Percentiles rank a stretch among this genome's conserved stretches.
These are phyloP conservation scores for Aporophyla nigra DNA, from an alignment of 2,888 invertebrate genomes.

Conservation along the genomic window DNA sequence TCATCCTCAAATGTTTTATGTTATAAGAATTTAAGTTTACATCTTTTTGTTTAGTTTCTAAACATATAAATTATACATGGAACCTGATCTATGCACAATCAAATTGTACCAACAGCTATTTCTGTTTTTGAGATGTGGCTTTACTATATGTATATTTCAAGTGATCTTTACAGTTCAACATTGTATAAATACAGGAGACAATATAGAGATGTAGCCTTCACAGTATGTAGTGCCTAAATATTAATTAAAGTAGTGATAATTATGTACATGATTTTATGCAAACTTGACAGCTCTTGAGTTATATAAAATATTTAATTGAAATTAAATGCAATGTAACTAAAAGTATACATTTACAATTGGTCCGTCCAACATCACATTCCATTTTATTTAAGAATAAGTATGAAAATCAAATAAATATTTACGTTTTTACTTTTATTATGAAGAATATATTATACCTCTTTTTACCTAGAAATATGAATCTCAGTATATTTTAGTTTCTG, in stretches of 20 bases:
- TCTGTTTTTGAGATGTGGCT: slow-evolving; percentile 7
- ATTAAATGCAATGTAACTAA: slow-evolving; percentile 19
- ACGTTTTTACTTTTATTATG: background rate
- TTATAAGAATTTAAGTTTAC: slow-evolving; percentile 49
- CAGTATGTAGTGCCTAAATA: slow-evolving; percentile 21
- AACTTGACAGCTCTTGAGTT: background rate
- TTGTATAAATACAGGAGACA: slow-evolving; percentile 17
- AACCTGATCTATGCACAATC: background rate
- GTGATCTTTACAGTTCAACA: background rate
- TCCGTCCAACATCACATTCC: slow-evolving; percentile 52
- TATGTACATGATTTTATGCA: slow-evolving; percentile 26
- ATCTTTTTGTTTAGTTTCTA: background rate
- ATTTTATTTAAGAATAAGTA: slow-evolving; percentile 22
- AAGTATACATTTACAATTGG: slow-evolving; percentile 2
- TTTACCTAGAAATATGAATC: slow-evolving; percentile 44
- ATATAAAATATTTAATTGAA: background rate
- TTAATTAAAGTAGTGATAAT: slow-evolving; percentile 16
- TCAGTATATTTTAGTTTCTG: slow-evolving; percentile 53
- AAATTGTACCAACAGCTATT: slow-evolving; percentile 1
- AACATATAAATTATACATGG: background rate
- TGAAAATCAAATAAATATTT: slow-evolving; percentile 2
- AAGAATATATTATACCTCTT: slow-evolving; percentile 11
- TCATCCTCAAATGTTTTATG: slow-evolving; percentile 60
- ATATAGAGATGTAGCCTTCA: background rate
- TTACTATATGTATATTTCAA: background rate